Base-by-base conservation (phyloP, 1,140 invertebrate species). In the Drosophila gunungcola region DNA sequence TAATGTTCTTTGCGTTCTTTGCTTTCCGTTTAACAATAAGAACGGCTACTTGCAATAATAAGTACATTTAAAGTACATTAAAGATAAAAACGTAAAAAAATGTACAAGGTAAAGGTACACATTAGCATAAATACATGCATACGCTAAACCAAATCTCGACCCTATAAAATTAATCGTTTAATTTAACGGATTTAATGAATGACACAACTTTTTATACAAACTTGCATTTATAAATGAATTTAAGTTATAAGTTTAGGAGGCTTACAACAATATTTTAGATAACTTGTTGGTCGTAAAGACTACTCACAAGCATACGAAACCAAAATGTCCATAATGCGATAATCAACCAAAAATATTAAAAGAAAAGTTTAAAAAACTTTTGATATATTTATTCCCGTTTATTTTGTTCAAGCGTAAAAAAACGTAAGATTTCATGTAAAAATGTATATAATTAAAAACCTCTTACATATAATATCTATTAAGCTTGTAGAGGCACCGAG, bases 301-400 rank as follows among this genome's bases (percentile, higher is more conserved):
- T 41, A 48, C 16, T 32, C 46, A 52, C 41, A 60, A 51, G 68
- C 42, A 25, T 45, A 54, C 54, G 39, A 81, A 78, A 88, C 78
- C 79, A 85, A 85, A 85, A 74, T 45, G 43, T 64, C 67, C 54
- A 67, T 27, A 75, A 54, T 43, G 57, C 51, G 61, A 67, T 78
- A 75, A 63, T 49, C 21, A 81, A 81, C 80, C 79, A 88, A 82
- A 85, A 78, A 55, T 13, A 41, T 56, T 57, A 32, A 39, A 55
- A 51, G 29, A n/a, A 81, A 80, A 82, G 83, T 86, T 85, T 55
- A 34, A 57, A 86, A 86, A 84, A 84, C 81, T 86, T 80, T 48
- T 25, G 51, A 56, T 56, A 61, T 57, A 74, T 48, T 43, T 58
- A 29, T 52, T 54, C 29, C 25, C 1, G 36, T 46, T 32, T 41